phyloP scores from a whole-genome alignment of 2,888 invertebrate species.

The Harpalus rufipes region DNA sequence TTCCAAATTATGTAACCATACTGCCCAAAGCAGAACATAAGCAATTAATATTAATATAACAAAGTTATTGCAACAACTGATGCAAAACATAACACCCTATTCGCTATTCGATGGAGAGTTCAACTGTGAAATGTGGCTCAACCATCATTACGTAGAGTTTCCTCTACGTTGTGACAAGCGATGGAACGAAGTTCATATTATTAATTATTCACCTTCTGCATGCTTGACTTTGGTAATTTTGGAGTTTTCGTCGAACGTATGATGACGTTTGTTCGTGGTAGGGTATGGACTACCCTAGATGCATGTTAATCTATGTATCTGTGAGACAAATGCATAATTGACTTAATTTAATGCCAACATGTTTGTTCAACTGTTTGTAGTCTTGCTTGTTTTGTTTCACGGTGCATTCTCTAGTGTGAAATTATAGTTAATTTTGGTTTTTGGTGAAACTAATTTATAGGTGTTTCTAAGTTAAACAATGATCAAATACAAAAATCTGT shows the following conservation, averaged over 20 bases:
- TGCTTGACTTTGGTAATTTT: conserved; percentile 46
- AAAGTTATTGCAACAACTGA: conserved; percentile 34
- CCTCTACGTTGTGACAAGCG: conserved; percentile 18
- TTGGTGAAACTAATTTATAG: neutral
- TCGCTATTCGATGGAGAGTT: conserved; percentile 11
- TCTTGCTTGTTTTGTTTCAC: neutral
- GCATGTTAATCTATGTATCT: conserved; percentile 18
- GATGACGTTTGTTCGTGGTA: conserved; percentile 46
- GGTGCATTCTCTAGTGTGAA: neutral
- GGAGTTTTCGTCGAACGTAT: conserved; percentile 41
- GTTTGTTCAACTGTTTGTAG: neutral
- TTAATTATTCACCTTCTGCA: conserved; percentile 41
- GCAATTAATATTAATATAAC: conserved; percentile 44
- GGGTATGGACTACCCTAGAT: neutral
- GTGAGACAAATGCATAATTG: conserved; percentile 15
- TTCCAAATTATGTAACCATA: neutral
- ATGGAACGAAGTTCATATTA: conserved; percentile 41
- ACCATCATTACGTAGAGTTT: conserved; percentile 6
- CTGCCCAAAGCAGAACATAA: neutral
- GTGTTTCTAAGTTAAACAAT: too few relatives aligned
- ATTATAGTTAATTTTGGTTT: neutral
- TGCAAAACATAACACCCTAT: neutral
- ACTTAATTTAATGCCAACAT: conserved; percentile 4
- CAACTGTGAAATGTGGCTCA: neutral
- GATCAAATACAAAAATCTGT: too few relatives aligned